Conservation (phyloP, 1,140 invertebrate genomes). For the Tenebrio molitor region DNA sequence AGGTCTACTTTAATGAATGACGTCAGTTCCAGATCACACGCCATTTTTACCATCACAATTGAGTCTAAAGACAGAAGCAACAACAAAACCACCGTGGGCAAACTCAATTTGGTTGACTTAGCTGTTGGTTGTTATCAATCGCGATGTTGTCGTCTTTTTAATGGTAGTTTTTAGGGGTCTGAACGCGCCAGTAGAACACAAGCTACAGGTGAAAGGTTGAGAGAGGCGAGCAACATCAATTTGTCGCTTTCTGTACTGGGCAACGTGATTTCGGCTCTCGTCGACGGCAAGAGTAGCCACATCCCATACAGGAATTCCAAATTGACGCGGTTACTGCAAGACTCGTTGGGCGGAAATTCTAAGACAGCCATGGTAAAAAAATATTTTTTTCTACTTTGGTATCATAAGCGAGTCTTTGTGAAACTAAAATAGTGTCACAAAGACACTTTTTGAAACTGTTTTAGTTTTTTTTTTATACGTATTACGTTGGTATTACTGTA, state of each 20-base stretch:
- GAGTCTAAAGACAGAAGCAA: constrained; percentile 91
- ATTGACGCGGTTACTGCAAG: constrained; percentile 91
- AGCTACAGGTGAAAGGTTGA: constrained; percentile 87
- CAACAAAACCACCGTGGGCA: constrained; percentile 79
- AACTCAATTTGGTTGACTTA: constrained; percentile 82
- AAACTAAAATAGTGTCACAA: too few relatives aligned
- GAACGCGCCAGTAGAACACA: constrained; percentile 94
- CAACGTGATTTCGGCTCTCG: constrained; percentile 95
- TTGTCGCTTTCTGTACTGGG: constrained; percentile 93
- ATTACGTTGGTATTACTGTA: too few relatives aligned
- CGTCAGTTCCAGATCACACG: constrained; percentile 97
- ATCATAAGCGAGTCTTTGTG: too few relatives aligned
- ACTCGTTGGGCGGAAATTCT: constrained; percentile 95
- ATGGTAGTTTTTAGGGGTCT: constrained; percentile 76
- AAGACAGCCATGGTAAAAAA: constrained; percentile 93
- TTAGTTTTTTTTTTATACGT: too few relatives aligned
- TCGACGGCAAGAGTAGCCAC: constrained; percentile 94
- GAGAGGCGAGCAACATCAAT: constrained; percentile 97
- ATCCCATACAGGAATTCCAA: constrained; percentile 97
- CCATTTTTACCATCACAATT: constrained; percentile 98
- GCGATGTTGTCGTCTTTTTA: too few relatives aligned
- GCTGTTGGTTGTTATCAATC: constrained; percentile 69
- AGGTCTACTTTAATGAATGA: constrained; percentile 99
- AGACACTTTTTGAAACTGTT: constrained; percentile 31
- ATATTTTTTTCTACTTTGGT: too few relatives aligned